These are phyloP conservation scores for Meteorus cinctellus DNA, from an alignment of 2,888 invertebrate species.

Conservation along the genomic window DNA sequence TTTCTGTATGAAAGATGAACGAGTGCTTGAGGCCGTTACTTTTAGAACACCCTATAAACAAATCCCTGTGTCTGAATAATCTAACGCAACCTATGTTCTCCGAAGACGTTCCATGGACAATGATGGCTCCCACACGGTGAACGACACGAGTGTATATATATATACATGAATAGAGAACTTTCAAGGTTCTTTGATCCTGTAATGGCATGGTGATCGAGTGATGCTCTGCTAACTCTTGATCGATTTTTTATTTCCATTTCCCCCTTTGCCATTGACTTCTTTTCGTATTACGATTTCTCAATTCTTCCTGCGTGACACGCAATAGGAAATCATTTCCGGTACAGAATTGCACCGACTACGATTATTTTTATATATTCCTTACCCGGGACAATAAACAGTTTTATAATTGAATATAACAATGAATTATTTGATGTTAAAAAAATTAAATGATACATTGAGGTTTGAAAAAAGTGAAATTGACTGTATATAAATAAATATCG, in stretches of 20 bases:
- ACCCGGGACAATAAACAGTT: not conserved
- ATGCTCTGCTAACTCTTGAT: conserved; percentile 62
- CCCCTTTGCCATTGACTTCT: not conserved
- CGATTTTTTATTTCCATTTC: conserved; percentile 45
- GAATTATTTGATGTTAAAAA: no score
- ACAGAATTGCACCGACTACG: not conserved
- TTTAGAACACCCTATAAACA: conserved; percentile 58
- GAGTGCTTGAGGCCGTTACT: conserved; percentile 48
- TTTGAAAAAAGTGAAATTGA: no score
- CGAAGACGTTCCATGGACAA: conserved; percentile 47
- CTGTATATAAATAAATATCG: no score
- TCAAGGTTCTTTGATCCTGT: conserved; percentile 55
- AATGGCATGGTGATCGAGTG: conserved; percentile 64
- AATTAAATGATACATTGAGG: no score
- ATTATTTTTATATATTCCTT: not conserved
- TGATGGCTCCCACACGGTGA: conserved; percentile 24
- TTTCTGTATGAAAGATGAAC: not conserved
- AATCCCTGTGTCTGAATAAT: conserved; percentile 42
- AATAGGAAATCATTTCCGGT: not conserved
- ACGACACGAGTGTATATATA: not conserved
- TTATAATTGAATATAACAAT: no score
- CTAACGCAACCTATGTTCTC: conserved; percentile 52
- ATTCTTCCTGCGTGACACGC: not conserved
- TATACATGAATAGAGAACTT: not conserved
- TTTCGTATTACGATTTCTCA: not conserved